A percentile compares a stretch with the other conserved stretches of the same genome.
phyloP scores from a whole-genome alignment of 2,113 vertebrate species.

The Trichechus manatus region DNA sequence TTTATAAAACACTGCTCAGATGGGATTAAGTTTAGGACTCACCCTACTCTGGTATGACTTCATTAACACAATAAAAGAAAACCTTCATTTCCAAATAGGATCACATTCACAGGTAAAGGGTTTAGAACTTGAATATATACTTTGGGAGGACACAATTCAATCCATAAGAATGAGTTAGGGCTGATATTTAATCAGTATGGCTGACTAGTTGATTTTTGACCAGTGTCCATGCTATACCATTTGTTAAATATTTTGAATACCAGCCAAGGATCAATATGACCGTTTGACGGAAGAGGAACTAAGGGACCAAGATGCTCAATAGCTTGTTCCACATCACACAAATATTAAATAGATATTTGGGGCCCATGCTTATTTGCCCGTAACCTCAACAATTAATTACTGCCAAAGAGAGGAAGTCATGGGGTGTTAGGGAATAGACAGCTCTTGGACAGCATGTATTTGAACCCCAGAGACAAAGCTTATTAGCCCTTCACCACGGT shows the following conservation, averaged over 20 bases:
- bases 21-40: too few species aligned
- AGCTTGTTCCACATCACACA: background rate
- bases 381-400: background rate
- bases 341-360: background rate
- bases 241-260: conserved; percentile 45
- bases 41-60: too few species aligned
- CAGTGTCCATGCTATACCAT: background rate
- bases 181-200: conserved; percentile 19
- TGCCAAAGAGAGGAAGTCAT: background rate
- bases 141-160: too few species aligned
- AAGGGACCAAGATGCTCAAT: background rate
- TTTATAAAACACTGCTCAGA: too few species aligned
- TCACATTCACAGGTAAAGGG: too few species aligned
- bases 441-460: background rate
- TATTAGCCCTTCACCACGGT: background rate
- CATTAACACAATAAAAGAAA: too few species aligned
- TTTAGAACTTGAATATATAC: too few species aligned
- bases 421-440: background rate
- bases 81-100: too few species aligned
- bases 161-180: background rate
- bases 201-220: background rate
- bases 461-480: background rate
- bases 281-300: background rate
- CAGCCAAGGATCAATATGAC: background rate
- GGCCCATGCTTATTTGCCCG: background rate